These are phyloP conservation scores for Orthonevra nobilis DNA, from an alignment of 2,888 invertebrate species.

Conservation along the genomic window DNA sequence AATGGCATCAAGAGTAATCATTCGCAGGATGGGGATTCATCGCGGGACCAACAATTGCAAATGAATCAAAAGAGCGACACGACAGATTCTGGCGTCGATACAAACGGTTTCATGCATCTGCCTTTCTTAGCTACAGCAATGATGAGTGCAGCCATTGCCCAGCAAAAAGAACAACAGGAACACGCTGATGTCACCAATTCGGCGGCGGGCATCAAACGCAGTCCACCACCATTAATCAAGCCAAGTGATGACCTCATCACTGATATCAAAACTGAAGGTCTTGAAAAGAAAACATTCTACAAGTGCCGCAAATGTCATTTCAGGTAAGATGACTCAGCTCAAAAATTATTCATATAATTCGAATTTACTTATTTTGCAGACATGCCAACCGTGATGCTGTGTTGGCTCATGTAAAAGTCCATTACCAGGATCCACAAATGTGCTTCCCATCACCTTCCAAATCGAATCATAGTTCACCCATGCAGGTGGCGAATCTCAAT, in stretches of 20 bases:
- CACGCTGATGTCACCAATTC: constrained; percentile 77
- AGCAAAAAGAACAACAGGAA: constrained; percentile 76
- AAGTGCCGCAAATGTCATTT: constrained; percentile 95
- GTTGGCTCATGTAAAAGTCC: constrained; percentile 85
- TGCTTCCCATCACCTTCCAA: constrained; percentile 55
- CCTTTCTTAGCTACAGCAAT: constrained; percentile 76
- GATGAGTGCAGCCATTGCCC: constrained; percentile 77
- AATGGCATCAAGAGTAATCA: constrained; percentile 76
- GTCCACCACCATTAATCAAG: constrained; percentile 82
- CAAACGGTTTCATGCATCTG: constrained; percentile 74
- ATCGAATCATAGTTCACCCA: constrained; percentile 70
- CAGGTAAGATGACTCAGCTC: constrained; percentile 83
- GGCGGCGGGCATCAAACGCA: constrained; percentile 75
- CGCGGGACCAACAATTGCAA: constrained; percentile 45
- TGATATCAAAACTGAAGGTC: constrained; percentile 80
- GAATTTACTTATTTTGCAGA: constrained; percentile 76
- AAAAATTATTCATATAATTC: not conserved
- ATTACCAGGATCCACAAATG: constrained; percentile 80
- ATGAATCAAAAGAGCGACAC: constrained; percentile 72
- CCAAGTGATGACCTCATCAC: constrained; percentile 83
- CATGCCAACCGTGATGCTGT: constrained; percentile 85
- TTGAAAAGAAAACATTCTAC: constrained; percentile 88
- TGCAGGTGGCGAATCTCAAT: constrained; percentile 77
- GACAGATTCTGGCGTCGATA: constrained; percentile 38
- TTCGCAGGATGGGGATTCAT: constrained; percentile 74